Evolutionary conservation across 1,140 invertebrate genomes (phyloP).

Genomic region (Pseudomyrmex sp.): DNA sequence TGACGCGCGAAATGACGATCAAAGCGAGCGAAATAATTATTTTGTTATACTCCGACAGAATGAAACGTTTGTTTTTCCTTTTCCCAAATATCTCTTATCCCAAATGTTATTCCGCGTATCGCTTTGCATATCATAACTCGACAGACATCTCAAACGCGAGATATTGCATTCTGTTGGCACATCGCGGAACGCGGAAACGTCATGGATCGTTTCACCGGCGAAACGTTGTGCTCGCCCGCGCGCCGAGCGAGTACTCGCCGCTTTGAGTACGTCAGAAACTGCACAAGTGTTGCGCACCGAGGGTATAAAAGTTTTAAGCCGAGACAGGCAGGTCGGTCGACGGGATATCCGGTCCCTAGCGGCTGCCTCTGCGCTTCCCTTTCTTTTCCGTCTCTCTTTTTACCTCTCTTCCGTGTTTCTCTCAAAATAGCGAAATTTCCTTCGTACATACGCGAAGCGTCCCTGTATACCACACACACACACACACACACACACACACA

Average conservation of each 20-base stretch:
- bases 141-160: not conserved
- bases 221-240: conserved; percentile 13
- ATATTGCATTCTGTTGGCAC: not conserved
- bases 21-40: not conserved
- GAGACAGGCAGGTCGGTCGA: conserved; percentile 49
- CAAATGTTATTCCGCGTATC: not conserved
- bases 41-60: no score
- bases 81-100: no score
- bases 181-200: not conserved
- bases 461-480: not conserved
- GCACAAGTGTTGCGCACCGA: conserved; percentile 20
- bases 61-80: no score
- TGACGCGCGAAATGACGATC: not conserved
- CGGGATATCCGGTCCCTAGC: conserved; percentile 55
- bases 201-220: conserved; percentile 9
- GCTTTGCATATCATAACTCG: not conserved
- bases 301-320: conserved; percentile 53
- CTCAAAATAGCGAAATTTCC: conserved; percentile 35
- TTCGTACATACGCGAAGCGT: not conserved
- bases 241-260: conserved; percentile 10
- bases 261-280: conserved; percentile 30
- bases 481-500: no score
- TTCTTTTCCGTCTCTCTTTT: not conserved
- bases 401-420: not conserved
- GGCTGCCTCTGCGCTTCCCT: conserved; percentile 25